Evolutionary conservation across 2,888 invertebrate species (phyloP).

Genomic region (Oscheius sp.): DNA sequence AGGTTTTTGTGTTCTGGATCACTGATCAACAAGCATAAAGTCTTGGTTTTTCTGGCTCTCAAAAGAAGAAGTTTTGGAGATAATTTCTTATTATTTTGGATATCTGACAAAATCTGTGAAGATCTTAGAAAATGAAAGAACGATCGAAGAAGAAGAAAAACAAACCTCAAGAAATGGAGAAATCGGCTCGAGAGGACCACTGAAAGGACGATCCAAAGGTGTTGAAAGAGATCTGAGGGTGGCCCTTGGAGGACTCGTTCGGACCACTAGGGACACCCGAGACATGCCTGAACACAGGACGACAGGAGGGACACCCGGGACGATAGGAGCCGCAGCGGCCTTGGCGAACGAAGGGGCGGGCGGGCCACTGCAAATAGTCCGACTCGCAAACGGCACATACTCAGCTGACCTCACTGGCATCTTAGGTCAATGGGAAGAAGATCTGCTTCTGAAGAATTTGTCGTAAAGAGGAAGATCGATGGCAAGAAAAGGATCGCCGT

Average conservation of each 20-base stretch:
- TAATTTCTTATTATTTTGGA: no score
- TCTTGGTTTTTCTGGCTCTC: no score
- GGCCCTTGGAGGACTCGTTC: constrained; percentile 28
- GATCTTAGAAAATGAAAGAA: no score
- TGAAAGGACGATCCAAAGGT: constrained; percentile 19
- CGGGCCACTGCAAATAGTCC: constrained; percentile 27
- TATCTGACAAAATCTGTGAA: no score
- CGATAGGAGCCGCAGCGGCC: constrained; percentile 29
- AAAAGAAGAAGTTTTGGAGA: no score
- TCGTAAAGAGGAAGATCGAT: background rate
- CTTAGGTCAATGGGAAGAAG: constrained; percentile 23
- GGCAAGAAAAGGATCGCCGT: background rate
- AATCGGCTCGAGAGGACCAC: constrained; percentile 19
- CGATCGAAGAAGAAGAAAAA: background rate
- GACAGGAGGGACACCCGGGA: background rate
- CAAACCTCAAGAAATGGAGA: constrained; percentile 23
- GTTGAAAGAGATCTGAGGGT: constrained; percentile 14
- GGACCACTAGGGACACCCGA: constrained; percentile 28
- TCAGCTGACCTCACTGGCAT: constrained; percentile 21
- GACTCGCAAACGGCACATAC: constrained; percentile 10
- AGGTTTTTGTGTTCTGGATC: no score
- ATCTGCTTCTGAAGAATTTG: no score
- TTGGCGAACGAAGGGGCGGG: constrained; percentile 27
- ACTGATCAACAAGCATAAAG: no score
- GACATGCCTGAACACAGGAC: background rate